Evolutionary conservation across 2,113 vertebrate genomes (phyloP).

Genomic region (Limanda limanda): DNA sequence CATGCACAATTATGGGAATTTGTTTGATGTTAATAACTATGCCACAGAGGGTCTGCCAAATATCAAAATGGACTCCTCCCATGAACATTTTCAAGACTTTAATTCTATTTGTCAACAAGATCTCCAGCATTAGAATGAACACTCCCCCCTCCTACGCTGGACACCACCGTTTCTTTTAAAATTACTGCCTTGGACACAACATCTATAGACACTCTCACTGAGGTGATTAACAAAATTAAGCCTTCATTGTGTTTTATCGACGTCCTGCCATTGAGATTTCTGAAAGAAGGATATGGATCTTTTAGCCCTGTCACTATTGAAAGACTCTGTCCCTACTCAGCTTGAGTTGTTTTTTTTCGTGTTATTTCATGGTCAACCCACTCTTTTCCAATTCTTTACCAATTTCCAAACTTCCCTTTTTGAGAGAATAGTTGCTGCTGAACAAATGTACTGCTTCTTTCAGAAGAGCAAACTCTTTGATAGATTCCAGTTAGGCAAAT

Average conservation of each 20-base stretch:
- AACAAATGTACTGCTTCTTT: no score
- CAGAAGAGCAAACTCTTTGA: no score
- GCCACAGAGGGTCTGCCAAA: not conserved
- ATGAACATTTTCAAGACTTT: not conserved
- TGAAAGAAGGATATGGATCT: not conserved
- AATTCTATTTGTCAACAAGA: not conserved
- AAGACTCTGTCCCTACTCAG: not conserved
- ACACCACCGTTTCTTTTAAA: not conserved
- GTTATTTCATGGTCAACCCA: not conserved
- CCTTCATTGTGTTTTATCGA: not conserved
- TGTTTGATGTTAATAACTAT: not conserved
- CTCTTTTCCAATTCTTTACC: no score
- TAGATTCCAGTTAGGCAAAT: no score
- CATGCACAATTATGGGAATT: not conserved
- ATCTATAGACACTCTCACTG: not conserved
- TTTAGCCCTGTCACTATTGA: not conserved
- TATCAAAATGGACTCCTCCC: not conserved
- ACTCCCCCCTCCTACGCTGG: not conserved
- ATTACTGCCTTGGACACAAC: not conserved
- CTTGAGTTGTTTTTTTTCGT: not conserved
- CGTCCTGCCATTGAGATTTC: not conserved
- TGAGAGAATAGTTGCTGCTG: no score
- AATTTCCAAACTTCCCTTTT: no score
- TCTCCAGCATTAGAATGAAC: not conserved
- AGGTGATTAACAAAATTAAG: constrained; percentile 7